Evolutionary conservation across 1,140 invertebrate species (phyloP).

Genomic region (Micrasema longulum): DNA sequence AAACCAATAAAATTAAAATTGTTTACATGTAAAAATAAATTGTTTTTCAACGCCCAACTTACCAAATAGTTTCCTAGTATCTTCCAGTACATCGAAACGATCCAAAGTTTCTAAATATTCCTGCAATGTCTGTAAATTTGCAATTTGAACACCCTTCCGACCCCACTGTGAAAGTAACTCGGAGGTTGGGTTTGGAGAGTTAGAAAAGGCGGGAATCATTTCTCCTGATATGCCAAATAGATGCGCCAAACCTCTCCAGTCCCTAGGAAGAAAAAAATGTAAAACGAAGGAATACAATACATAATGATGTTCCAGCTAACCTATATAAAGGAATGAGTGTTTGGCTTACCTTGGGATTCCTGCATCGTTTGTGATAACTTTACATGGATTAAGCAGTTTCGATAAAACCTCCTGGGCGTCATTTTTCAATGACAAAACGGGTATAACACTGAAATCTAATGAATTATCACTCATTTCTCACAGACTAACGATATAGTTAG

Average conservation of each 20-base stretch:
- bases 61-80: constrained; percentile 71
- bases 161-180: constrained; percentile 68
- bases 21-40: no score
- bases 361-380: constrained; percentile 70
- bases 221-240: constrained; percentile 62
- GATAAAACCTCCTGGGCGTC: constrained; percentile 66
- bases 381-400: constrained; percentile 70
- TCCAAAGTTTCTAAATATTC: constrained; percentile 71
- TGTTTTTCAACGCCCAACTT: no score
- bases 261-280: constrained; percentile 61
- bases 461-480: constrained; percentile 38
- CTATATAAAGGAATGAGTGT: constrained; percentile 2
- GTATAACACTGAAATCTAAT: constrained; percentile 47
- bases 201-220: constrained; percentile 59
- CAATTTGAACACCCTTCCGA: constrained; percentile 57
- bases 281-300: constrained; percentile 11
- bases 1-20: no score
- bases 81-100: constrained; percentile 76
- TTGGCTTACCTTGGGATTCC: constrained; percentile 63
- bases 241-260: constrained; percentile 77
- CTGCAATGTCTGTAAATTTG: constrained; percentile 67
- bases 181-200: constrained; percentile 67
- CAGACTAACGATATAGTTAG: no score
- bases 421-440: constrained; percentile 62
- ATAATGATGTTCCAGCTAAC: constrained; percentile 6